These are phyloP conservation scores for Episyrphus balteatus DNA, from an alignment of 1,140 invertebrate species.

Conservation along the genomic window DNA sequence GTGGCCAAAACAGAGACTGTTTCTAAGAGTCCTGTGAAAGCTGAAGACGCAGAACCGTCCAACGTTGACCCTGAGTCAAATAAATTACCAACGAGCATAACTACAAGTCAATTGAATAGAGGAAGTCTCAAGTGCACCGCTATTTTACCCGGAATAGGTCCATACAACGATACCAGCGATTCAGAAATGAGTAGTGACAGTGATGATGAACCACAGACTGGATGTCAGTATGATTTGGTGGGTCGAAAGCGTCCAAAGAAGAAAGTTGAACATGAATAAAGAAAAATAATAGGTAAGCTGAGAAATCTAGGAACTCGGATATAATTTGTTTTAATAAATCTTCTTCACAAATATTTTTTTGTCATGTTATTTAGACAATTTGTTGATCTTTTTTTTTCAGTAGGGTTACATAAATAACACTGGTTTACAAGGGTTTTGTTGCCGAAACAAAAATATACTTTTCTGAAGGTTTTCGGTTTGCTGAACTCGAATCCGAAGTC, in stretches of 20 bases:
- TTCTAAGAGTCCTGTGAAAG: neutral
- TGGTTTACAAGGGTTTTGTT: too few relatives aligned
- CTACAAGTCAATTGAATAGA: slow-evolving; percentile 16
- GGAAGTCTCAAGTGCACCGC: slow-evolving; percentile 55
- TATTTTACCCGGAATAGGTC: slow-evolving; percentile 64
- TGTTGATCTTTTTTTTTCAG: too few relatives aligned
- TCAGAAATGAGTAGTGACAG: slow-evolving; percentile 52
- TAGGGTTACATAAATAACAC: too few relatives aligned
- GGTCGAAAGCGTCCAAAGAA: slow-evolving; percentile 43
- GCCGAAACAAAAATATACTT: too few relatives aligned
- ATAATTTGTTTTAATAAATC: too few relatives aligned
- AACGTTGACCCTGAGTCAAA: neutral
- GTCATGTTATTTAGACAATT: too few relatives aligned
- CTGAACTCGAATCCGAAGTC: too few relatives aligned
- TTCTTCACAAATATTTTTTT: too few relatives aligned
- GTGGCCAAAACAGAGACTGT: neutral
- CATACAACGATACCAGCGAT: slow-evolving; percentile 60
- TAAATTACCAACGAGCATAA: slow-evolving; percentile 6
- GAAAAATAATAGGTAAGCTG: neutral
- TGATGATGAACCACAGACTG: slow-evolving; percentile 36
- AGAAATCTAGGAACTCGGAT: neutral
- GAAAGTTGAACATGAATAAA: slow-evolving; percentile 18
- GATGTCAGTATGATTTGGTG: slow-evolving; percentile 42
- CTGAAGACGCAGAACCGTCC: neutral
- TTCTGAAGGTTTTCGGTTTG: too few relatives aligned